Percentiles rank a stretch among this genome's conserved stretches.
Evolutionary conservation across 2,797 vertebrate genomes (phyloP).

Genomic region (Scolopax bukidnonensis): DNA sequence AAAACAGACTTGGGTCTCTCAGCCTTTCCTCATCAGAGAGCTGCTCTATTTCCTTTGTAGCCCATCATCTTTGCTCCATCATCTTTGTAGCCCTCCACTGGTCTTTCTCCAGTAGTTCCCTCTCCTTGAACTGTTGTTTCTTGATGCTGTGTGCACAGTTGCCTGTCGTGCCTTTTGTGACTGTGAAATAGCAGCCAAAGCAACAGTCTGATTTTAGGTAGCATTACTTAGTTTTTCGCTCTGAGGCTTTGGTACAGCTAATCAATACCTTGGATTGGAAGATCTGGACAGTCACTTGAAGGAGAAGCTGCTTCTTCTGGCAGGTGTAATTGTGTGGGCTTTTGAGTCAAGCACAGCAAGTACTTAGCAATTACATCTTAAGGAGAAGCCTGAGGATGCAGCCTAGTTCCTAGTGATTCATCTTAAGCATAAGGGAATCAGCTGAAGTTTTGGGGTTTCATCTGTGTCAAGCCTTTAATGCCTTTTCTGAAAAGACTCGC

Average conservation of each 20-base stretch:
- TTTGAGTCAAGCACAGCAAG: neutral
- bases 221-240: neutral
- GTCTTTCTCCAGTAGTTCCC: neutral
- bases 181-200: neutral
- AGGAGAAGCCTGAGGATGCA: neutral
- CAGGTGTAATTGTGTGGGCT: neutral
- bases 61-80: neutral
- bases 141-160: neutral
- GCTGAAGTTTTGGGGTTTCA: neutral
- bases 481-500: neutral
- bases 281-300: neutral
- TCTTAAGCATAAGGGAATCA: neutral
- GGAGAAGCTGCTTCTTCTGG: neutral
- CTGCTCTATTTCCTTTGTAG: neutral
- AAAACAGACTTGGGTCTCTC: neutral
- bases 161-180: neutral
- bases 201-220: neutral
- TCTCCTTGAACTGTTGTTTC: neutral
- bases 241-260: neutral
- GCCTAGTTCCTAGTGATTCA: neutral
- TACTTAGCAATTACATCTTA: neutral
- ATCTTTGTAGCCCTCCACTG: neutral
- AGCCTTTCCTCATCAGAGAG: neutral
- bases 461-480: neutral
- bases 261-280: neutral